Base-by-base conservation (phyloP, 2,113 vertebrate genomes). In the Chamaea fasciata region DNA sequence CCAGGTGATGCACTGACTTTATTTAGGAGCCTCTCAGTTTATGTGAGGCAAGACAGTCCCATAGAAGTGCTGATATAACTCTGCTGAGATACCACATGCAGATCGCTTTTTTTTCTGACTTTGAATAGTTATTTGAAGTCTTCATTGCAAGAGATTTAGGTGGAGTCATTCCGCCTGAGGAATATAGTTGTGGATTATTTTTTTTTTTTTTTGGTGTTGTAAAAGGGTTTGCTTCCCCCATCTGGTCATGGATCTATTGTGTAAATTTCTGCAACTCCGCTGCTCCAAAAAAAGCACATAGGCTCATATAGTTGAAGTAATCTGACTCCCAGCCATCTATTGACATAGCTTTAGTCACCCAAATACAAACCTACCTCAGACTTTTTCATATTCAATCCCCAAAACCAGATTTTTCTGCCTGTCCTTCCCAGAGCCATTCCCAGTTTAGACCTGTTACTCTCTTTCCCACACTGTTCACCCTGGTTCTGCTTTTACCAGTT, bases 181-280 rank as follows among this genome's bases (percentile, higher is more conserved):
- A 92, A 42, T 67, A 70, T 19, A 60, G 28, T 71, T 88, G 39
- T 74, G 47, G 18, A 20, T 57, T n/a, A n/a, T 46, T 63, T 57
- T 89, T 57, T 57, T 59, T 57, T n/a, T 89, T 33, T 55, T 28
- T 44, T 31, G 1, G 16, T 89, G 27, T 87, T 96, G 59, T 88
- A 96, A 94, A 92, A 91, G 91, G 4, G 46, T 95, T 94, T 94
- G 92, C 94, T 97, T 97, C 93, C 95, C 94, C 93, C 96, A 94
- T 96, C 91, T 96, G 96, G 93, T 52, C 90, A 67, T 83, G 63
- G 59, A 87, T 70, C 91, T 44, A 55, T 92, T 95, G 82, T 94
- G 71, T 91, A 4, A 0, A 49, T 93, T 94, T 93, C 63, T 95
- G 78, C 55, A 90, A 50, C 35, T 90, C 55, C 0, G 2, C 83